Conservation (phyloP, 2,888 invertebrate species). For the Leistus spinibarbis region DNA sequence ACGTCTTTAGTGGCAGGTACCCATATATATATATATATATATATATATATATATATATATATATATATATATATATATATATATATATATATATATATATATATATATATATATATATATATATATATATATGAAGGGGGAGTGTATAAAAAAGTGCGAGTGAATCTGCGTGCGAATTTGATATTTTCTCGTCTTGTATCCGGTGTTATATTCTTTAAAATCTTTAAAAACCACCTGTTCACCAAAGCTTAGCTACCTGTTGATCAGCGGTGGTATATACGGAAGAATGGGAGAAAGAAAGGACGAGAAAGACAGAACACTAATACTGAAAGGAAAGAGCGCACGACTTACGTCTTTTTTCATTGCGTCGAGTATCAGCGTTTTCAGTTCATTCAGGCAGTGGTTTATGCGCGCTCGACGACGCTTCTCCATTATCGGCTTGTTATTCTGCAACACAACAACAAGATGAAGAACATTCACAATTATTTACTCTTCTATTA, state of each 20-base stretch:
- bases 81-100: not conserved
- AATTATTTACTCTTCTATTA: not conserved
- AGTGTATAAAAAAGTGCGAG: not conserved
- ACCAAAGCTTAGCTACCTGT: conserved; percentile 20
- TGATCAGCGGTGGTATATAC: not conserved
- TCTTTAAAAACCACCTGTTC: conserved; percentile 36
- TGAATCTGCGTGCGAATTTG: conserved; percentile 22
- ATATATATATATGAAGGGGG: conserved; percentile 1
- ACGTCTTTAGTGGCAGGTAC: too few species aligned
- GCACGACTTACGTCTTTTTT: conserved; percentile 93
- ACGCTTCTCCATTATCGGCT: conserved; percentile 92
- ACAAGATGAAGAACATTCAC: too few species aligned
- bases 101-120: conserved; percentile 13
- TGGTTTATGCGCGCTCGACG: conserved; percentile 88
- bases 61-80: too few species aligned
- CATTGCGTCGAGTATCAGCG: conserved; percentile 81
- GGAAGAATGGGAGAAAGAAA: not conserved
- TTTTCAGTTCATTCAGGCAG: conserved; percentile 85
- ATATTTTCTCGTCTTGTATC: conserved; percentile 34
- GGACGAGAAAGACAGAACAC: too few species aligned
- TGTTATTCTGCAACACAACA: conserved; percentile 79
- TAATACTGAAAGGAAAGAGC: too few species aligned
- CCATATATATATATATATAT: too few species aligned
- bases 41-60: too few species aligned
- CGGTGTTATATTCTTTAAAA: conserved; percentile 35